These are phyloP conservation scores for Drosophila setosimentum DNA, from an alignment of 2,888 invertebrate genomes.

Conservation along the genomic window DNA sequence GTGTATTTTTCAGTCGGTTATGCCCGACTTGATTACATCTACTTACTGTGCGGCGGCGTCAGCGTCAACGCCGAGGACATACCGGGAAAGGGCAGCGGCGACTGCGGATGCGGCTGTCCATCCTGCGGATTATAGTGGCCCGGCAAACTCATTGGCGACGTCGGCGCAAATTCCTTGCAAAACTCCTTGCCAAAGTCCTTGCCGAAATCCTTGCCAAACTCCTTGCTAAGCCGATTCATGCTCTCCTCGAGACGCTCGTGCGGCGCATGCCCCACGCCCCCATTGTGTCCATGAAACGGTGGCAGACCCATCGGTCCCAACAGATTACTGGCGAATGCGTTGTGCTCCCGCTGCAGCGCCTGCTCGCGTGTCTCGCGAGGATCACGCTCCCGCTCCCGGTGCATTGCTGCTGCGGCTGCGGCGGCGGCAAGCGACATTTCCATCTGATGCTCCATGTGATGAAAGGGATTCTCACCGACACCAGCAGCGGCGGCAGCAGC, in stretches of 20 bases:
- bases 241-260: constrained; percentile 85
- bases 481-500: constrained; percentile 80
- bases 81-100: constrained; percentile 89
- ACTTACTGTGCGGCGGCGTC: constrained; percentile 93
- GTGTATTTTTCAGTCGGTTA: not conserved
- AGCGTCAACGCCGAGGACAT: constrained; percentile 89
- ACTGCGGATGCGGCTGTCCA: constrained; percentile 86
- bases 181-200: constrained; percentile 67
- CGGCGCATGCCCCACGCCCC: constrained; percentile 74
- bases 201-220: constrained; percentile 81
- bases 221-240: constrained; percentile 81
- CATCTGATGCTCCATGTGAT: constrained; percentile 85
- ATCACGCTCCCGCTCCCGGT: constrained; percentile 78
- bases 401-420: constrained; percentile 84
- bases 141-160: constrained; percentile 85
- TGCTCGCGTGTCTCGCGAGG: constrained; percentile 73
- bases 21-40: not conserved
- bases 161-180: constrained; percentile 77
- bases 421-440: constrained; percentile 85
- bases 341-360: constrained; percentile 80
- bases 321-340: constrained; percentile 82
- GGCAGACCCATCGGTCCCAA: constrained; percentile 84
- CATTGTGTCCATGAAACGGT: constrained; percentile 67
- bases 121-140: constrained; percentile 85
- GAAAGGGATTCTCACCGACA: constrained; percentile 82